These are phyloP conservation scores for Lampris megalopsis DNA, from an alignment of 2,113 vertebrate species.

Conservation along the genomic window DNA sequence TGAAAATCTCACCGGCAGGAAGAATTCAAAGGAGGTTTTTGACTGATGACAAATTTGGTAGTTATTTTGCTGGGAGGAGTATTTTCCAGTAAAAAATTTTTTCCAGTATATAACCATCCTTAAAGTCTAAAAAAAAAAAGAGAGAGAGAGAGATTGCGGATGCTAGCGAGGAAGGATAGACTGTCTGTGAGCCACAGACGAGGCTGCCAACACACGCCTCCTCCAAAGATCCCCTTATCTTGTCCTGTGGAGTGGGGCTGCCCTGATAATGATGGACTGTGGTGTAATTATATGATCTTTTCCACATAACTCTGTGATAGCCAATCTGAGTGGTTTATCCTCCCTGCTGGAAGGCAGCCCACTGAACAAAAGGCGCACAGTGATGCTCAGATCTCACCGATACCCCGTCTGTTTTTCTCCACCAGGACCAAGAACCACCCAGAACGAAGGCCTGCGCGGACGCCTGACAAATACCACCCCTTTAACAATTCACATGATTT, in stretches of 20 bases:
- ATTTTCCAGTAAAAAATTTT: conserved; percentile 1
- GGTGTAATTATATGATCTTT: conserved; percentile 76
- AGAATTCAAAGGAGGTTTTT: background rate
- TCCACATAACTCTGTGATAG: conserved; percentile 75
- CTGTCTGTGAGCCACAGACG: conserved; percentile 46
- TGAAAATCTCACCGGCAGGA: too few relatives aligned
- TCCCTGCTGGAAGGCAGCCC: conserved; percentile 75
- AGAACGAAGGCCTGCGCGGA: conserved; percentile 18
- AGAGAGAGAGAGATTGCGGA: conserved; percentile 26
- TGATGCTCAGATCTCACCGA: conserved; percentile 58
- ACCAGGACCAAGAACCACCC: conserved; percentile 23
- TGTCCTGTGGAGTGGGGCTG: conserved; percentile 61
- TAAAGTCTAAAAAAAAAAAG: conserved; percentile 27
- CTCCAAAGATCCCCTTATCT: conserved; percentile 73
- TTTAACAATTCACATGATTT: conserved; percentile 25
- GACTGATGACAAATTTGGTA: background rate
- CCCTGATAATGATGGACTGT: conserved; percentile 69
- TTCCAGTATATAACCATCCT: conserved; percentile 39
- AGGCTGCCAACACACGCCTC: conserved; percentile 60
- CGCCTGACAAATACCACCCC: conserved; percentile 6
- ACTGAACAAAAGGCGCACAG: conserved; percentile 19
- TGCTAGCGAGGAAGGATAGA: conserved; percentile 47
- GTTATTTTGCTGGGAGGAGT: background rate
- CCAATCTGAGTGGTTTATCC: conserved; percentile 70
- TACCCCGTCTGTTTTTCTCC: conserved; percentile 35